These are phyloP conservation scores for Diarsia mendica DNA, from an alignment of 2,888 invertebrate genomes.

Conservation along the genomic window DNA sequence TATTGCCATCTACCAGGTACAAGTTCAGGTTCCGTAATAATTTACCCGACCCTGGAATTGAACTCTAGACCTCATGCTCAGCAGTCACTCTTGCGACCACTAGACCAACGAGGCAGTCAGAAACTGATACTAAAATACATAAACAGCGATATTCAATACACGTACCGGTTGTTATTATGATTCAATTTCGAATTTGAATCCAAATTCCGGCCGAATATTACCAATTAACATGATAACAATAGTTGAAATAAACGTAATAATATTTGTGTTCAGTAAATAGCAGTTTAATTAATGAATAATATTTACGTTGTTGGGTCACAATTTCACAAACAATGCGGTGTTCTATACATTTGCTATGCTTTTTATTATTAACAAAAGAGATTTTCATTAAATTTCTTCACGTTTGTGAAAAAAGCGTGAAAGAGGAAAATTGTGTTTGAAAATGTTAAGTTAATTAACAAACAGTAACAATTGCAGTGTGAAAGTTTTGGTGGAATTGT, in stretches of 20 bases:
- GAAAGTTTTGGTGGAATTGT: background rate
- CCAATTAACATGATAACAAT: conserved; percentile 23
- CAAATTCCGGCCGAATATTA: conserved; percentile 19
- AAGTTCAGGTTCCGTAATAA: no score
- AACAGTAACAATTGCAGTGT: background rate
- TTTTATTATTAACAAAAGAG: conserved; percentile 19
- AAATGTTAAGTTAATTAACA: conserved; percentile 16
- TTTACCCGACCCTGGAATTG: no score
- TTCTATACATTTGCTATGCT: conserved; percentile 16
- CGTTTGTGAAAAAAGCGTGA: conserved; percentile 29
- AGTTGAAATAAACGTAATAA: conserved; percentile 23
- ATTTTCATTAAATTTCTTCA: background rate
- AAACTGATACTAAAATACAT: background rate
- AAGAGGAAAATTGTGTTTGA: conserved; percentile 10
- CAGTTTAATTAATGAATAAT: conserved; percentile 3
- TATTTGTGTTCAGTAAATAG: conserved; percentile 35
- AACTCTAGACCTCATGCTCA: no score
- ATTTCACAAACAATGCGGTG: conserved; percentile 31
- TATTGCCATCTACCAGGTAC: no score
- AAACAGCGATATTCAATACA: background rate
- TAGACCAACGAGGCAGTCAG: no score
- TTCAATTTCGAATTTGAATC: conserved; percentile 5
- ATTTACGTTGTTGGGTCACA: conserved; percentile 22
- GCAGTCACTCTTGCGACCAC: no score
- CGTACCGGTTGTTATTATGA: background rate